Base-by-base conservation (phyloP, 2,113 vertebrate species). In the Cyprinodon tularosa region DNA sequence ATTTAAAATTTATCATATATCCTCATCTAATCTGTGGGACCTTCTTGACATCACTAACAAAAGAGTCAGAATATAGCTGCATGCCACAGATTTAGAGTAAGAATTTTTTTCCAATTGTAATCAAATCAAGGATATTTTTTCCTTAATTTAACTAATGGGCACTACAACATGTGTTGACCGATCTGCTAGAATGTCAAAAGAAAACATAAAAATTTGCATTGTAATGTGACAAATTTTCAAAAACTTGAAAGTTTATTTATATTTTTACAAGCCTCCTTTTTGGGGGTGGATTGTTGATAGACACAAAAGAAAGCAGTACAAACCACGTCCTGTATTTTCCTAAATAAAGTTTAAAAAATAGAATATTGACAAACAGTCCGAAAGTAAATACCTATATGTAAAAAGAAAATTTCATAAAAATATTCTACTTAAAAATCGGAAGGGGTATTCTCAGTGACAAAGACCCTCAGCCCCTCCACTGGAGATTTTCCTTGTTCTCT, bases 251-350 rank as follows among this genome's bases (percentile, higher is more conserved):
- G 17, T 53, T 6, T n/a, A 10, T 3, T 9, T 2, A 57, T 57
- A 57, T 20, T 57, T 3, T 57, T n/a, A 57, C 7, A 15, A 20
- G 50, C 7, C 20, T 20, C 50, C 61, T 71, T 84, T 39, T 63
- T 62, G 22, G 47, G 44, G 60, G 68, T 84, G 73, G 88, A 86
- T 86, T 82, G 84, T 88, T 82, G 77, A 17, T 12, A 70, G 75
- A 75, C 70, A 66, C 62, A 76, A 64, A 60, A 68, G 61, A 79
- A 90, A 74, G 47, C 3, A 82, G 79, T 81, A 81, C 77, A 74
- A 83, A 81, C 68, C 50, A 78, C 70, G 57, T 62, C 48, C 66
- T n/a, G 37, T 70, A 77, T 74, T 62, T 50, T 29, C 29, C 29
- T 29, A 29, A 29, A 29, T 29, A 29, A 29, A 29, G 29, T 29